These are phyloP conservation scores for Sebastes variabilis DNA, from an alignment of 2,797 vertebrate genomes.

Conservation along the genomic window DNA sequence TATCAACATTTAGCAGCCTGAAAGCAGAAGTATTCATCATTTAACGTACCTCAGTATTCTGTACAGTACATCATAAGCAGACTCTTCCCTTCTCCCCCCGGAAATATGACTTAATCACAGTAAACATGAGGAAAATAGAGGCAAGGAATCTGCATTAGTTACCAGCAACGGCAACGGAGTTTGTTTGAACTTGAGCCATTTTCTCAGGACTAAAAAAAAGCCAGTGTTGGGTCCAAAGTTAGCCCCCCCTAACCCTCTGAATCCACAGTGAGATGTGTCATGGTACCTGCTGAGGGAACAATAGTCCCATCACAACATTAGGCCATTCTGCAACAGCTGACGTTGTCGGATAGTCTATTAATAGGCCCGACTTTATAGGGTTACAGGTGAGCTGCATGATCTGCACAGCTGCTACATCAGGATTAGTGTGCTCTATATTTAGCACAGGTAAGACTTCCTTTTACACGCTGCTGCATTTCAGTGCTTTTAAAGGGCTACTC, in stretches of 20 bases:
- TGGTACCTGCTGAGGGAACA: conserved; percentile 45
- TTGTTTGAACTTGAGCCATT: background rate
- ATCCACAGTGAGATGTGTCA: background rate
- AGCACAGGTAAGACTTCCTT: conserved; percentile 42
- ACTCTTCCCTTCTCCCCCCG: too few relatives aligned
- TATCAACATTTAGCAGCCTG: too few relatives aligned
- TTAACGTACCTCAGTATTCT: too few relatives aligned
- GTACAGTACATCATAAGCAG: too few relatives aligned
- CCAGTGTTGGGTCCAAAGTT: background rate
- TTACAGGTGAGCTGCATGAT: conserved; percentile 64
- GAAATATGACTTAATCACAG: too few relatives aligned
- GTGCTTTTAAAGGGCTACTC: background rate
- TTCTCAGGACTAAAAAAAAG: background rate
- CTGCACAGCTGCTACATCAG: conserved; percentile 65
- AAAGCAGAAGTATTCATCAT: too few relatives aligned
- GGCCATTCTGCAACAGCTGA: conserved; percentile 50
- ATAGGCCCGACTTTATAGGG: conserved; percentile 45
- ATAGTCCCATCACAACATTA: conserved; percentile 6
- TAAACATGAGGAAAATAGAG: too few relatives aligned
- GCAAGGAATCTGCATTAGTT: background rate
- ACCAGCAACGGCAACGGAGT: background rate
- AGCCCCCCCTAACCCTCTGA: background rate
- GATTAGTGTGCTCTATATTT: conserved; percentile 70
- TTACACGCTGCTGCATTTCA: conserved; percentile 12
- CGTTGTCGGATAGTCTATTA: conserved; percentile 24